A percentile compares a stretch with the other conserved stretches of the same genome.
These are phyloP conservation scores for Glaucopsyche alexis DNA, from an alignment of 2,888 invertebrate genomes.

Conservation along the genomic window DNA sequence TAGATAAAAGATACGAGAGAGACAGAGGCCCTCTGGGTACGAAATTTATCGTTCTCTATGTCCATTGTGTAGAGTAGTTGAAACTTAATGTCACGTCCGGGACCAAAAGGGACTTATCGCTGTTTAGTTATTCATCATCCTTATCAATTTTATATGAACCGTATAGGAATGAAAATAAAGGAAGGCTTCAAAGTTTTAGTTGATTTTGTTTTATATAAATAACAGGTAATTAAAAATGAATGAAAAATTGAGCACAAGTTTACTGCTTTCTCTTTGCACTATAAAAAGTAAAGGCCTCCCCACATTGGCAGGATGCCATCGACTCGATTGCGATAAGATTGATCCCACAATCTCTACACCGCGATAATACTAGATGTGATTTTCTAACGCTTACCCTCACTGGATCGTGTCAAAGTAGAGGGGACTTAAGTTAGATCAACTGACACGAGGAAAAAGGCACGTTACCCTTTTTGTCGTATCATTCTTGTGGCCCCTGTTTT, in stretches of 20 bases:
- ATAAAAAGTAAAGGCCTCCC: constrained; percentile 14
- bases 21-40: constrained; percentile 7
- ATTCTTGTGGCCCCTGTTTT: neutral
- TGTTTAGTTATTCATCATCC: neutral
- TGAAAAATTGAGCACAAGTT: neutral
- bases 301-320: neutral
- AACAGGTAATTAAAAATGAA: neutral
- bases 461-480: neutral
- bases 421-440: neutral
- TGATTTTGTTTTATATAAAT: too few relatives aligned
- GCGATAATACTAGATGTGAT: constrained; percentile 10
- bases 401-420: neutral
- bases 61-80: constrained; percentile 14
- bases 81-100: constrained; percentile 13
- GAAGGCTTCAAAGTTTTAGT: too few relatives aligned
- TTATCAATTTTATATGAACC: neutral
- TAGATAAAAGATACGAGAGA: neutral
- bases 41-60: neutral
- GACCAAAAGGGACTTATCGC: neutral
- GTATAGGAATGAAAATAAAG: neutral
- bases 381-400: constrained; percentile 3
- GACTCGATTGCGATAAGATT: neutral
- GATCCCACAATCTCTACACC: constrained; percentile 2
- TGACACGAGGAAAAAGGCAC: constrained; percentile 1
- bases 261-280: neutral